phyloP scores from a whole-genome alignment of 2,113 vertebrate species.

The mouse (Mus musculus) region DNA sequence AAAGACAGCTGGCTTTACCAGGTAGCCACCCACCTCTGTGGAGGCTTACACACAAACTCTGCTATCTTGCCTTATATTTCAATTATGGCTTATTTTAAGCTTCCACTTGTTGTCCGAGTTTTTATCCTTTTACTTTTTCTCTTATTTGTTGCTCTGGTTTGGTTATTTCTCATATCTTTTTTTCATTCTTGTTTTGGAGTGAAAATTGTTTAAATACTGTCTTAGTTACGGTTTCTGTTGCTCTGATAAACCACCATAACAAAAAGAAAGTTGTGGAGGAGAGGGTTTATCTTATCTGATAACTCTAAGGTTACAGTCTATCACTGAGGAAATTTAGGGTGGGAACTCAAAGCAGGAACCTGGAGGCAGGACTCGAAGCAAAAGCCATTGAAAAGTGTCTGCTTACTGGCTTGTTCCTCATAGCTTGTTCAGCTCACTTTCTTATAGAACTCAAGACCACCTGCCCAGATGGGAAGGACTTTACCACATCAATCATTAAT shows the following conservation, averaged over 20 bases:
- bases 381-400: background rate
- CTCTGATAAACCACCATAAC: background rate
- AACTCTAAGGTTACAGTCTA: background rate
- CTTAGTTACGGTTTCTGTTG: background rate
- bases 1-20: background rate
- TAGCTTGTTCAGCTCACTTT: background rate
- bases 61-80: slow-evolving; percentile 22
- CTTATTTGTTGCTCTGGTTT: slow-evolving; percentile 3
- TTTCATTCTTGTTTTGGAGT: slow-evolving; percentile 49
- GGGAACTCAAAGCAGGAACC: background rate
- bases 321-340: background rate
- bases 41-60: slow-evolving; percentile 14
- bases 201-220: slow-evolving; percentile 34
- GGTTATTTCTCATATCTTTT: slow-evolving; percentile 19
- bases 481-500: background rate
- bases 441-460: background rate
- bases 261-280: background rate
- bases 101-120: background rate
- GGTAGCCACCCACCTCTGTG: background rate
- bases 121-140: background rate
- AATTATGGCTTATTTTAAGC: slow-evolving; percentile 18
- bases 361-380: background rate
- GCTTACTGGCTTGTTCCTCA: background rate
- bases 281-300: background rate
- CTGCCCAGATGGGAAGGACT: background rate